phyloP scores from a whole-genome alignment of 2,888 invertebrate genomes.

The Lydus trimaculatus region DNA sequence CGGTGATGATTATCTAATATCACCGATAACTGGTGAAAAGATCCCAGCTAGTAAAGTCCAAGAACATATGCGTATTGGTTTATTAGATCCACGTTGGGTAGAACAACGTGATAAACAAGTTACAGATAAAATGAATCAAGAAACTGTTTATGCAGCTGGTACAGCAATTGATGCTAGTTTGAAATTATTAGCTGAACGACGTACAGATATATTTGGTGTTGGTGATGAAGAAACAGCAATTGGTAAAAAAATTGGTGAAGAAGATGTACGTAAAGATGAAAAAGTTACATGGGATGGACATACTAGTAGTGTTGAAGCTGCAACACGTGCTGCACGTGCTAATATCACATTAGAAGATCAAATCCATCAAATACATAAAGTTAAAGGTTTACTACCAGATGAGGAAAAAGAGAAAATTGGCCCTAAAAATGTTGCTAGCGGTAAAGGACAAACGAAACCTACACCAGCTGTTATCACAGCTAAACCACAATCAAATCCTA shows the following conservation, averaged over 20 bases:
- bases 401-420: conserved; percentile 98
- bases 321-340: conserved; percentile 91
- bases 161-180: conserved; percentile 95
- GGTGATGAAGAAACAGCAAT: conserved; percentile 99
- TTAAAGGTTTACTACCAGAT: conserved; percentile 91
- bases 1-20: conserved; percentile 92
- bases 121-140: conserved; percentile 92
- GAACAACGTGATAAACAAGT: conserved; percentile 95
- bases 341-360: conserved; percentile 97
- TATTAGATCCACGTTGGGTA: conserved; percentile 97
- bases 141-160: conserved; percentile 79
- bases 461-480: conserved; percentile 59
- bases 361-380: conserved; percentile 95
- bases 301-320: conserved; percentile 95
- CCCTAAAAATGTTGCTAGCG: conserved; percentile 75
- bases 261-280: conserved; percentile 83
- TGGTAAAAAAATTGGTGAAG: conserved; percentile 96
- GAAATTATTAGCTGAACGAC: conserved; percentile 95
- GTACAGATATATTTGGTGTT: conserved; percentile 99
- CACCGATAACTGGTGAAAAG: conserved; percentile 97
- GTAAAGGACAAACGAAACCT: conserved; percentile 50
- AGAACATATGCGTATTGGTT: conserved; percentile 96
- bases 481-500: conserved; percentile 55
- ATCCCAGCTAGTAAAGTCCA: conserved; percentile 97
- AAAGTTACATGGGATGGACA: conserved; percentile 99